These are phyloP conservation scores for Trichosurus vulpecula DNA, from an alignment of 2,797 vertebrate species.

Conservation along the genomic window DNA sequence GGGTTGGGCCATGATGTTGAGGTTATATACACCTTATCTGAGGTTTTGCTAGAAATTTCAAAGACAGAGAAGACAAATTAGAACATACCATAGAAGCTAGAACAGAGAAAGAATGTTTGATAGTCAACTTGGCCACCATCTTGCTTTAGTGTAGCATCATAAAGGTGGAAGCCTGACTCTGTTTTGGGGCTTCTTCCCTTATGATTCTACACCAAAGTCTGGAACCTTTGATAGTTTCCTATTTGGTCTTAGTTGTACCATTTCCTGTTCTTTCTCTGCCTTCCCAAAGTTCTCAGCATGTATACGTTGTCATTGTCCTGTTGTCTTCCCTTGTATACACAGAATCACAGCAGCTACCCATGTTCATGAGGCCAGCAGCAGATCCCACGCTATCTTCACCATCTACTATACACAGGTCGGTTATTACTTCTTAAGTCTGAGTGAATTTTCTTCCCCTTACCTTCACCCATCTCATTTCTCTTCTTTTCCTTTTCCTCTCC, in stretches of 20 bases:
- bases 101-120: slow-evolving; percentile 41
- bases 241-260: slow-evolving; percentile 40
- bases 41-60: slow-evolving; percentile 27
- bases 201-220: slow-evolving; percentile 24
- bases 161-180: not conserved
- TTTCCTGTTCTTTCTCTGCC: slow-evolving; percentile 53
- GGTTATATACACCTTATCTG: not conserved
- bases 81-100: slow-evolving; percentile 10
- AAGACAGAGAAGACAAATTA: slow-evolving; percentile 13
- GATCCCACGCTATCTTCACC: slow-evolving; percentile 98
- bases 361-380: slow-evolving; percentile 97
- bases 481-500: slow-evolving; percentile 17
- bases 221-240: slow-evolving; percentile 52
- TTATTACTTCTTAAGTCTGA: slow-evolving; percentile 51
- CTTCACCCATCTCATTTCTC: not conserved
- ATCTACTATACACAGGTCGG: slow-evolving; percentile 96
- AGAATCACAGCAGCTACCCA: slow-evolving; percentile 98
- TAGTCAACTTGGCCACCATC: not conserved
- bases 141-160: slow-evolving; percentile 35
- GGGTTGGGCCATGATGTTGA: not conserved
- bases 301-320: not conserved
- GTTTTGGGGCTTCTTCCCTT: not conserved
- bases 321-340: slow-evolving; percentile 57
- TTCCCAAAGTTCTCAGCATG: not conserved
- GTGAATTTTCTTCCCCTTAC: slow-evolving; percentile 52